Base-by-base conservation (phyloP, 2,113 vertebrate species). In the Caranx melampygus region DNA sequence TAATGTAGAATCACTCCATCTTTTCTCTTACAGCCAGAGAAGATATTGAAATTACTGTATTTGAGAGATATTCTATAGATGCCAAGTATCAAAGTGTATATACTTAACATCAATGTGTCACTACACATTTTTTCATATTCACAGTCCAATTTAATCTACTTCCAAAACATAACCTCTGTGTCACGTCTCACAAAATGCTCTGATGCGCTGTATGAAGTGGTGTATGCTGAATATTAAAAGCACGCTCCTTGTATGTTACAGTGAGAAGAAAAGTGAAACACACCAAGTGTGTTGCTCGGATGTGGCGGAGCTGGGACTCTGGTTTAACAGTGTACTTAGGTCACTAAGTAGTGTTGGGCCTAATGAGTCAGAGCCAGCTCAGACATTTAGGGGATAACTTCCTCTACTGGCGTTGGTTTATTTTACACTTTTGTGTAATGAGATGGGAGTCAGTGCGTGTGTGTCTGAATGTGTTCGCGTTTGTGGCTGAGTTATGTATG, bases 341-440 rank as follows among this genome's bases (percentile, higher is more conserved):
- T 72, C 67, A 85, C 83, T 79, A 83, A 85, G 90, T 89, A 88
- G 37, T 31, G 40, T 71, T 73, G 65, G 84, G 85, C 75, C 79
- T 63, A 68, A 79, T 74, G 78, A 84, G 79, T 81, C 59, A 62
- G 47, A 73, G 44, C 72, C 79, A 87, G 87, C 75, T 59, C 34
- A 77, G 64, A 87, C 49, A 67, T 88, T 91, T 91, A 91, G 87
- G 69, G 89, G 88, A 87, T 67, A 86, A 87, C 77, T 84, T 93
- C 89, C 92, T 90, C 88, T 90, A 87, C 87, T 74, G 58, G 72
- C 78, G 44, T 81, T 69, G 61, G 81, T 80, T 82, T 78, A 75
- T 74, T 81, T 87, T 83, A 90, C 90, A 92, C 87, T 88, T 92
- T 81, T 82, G 69, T 93, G 90, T 91, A 90, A 90, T 58, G 72